Evolutionary conservation across 2,888 invertebrate genomes (phyloP).

Genomic region (Phyto melanocephala): DNA sequence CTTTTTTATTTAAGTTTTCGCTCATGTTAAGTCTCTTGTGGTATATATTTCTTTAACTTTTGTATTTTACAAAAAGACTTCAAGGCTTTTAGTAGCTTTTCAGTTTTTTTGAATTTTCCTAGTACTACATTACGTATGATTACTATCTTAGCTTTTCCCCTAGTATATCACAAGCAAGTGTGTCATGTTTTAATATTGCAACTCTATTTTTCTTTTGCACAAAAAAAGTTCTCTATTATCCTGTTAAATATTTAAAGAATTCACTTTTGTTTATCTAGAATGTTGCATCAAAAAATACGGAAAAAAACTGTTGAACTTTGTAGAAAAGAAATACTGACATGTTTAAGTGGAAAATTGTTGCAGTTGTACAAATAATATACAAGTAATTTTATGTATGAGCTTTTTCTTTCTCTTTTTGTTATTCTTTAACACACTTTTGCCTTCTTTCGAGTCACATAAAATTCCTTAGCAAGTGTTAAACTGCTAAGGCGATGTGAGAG

Average conservation of each 20-base stretch:
- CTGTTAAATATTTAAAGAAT: conserved; percentile 42
- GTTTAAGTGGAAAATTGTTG: conserved; percentile 63
- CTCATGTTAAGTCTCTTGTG: no score
- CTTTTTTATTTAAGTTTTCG: background rate
- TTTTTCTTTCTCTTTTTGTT: background rate
- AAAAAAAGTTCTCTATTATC: conserved; percentile 21
- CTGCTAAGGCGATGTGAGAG: background rate
- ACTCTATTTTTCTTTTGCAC: background rate
- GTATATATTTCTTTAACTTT: background rate
- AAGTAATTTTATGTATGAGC: background rate
- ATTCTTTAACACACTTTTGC: background rate
- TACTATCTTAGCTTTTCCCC: background rate
- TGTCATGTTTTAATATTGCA: conserved; percentile 31
- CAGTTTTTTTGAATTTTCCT: background rate
- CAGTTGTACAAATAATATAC: conserved; percentile 40
- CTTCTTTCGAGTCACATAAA: background rate
- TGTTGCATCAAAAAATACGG: conserved; percentile 1
- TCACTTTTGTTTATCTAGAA: background rate
- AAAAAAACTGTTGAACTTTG: conserved; percentile 33
- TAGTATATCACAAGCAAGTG: conserved; percentile 3
- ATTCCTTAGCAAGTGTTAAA: conserved; percentile 21
- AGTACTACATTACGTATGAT: background rate
- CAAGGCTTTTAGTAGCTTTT: background rate
- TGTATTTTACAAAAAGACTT: background rate
- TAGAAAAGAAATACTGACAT: conserved; percentile 39